Conservation (phyloP, 2,888 invertebrate genomes). For the Phorcus lineatus region DNA sequence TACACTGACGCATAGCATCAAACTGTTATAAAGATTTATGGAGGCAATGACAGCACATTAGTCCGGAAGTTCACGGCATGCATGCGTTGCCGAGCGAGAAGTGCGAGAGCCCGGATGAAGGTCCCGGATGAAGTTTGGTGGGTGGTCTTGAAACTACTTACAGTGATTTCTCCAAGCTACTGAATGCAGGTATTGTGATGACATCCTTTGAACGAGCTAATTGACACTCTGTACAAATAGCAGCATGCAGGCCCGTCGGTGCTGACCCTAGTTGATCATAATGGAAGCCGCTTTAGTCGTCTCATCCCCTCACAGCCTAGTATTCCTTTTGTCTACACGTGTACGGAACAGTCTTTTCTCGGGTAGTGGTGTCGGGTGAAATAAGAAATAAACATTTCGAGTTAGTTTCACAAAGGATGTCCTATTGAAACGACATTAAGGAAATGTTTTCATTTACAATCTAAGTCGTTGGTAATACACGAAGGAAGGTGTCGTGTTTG, state of each 20-base stretch:
- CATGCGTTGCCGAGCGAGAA: too few species aligned
- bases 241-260: neutral
- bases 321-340: neutral
- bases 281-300: neutral
- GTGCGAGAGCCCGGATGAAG: neutral
- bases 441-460: constrained; percentile 13
- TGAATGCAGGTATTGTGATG: neutral
- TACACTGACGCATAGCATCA: too few species aligned
- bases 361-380: neutral
- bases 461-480: neutral
- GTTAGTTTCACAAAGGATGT: neutral
- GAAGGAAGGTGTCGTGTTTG: neutral
- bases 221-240: constrained; percentile 4
- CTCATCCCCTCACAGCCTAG: neutral
- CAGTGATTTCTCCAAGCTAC: neutral
- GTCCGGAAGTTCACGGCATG: too few species aligned
- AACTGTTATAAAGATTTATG: too few species aligned
- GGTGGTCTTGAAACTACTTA: neutral
- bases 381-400: constrained; percentile 4
- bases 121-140: neutral
- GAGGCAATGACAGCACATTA: too few species aligned
- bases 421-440: neutral
- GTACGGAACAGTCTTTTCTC: neutral
- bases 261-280: neutral
- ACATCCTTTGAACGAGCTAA: constrained; percentile 5